Evolutionary conservation across 53 echinoderm and acorn worm species (phyloP), one percentile per base, ranked within the genome.

Genomic region (Paracentrotus lividus): DNA sequence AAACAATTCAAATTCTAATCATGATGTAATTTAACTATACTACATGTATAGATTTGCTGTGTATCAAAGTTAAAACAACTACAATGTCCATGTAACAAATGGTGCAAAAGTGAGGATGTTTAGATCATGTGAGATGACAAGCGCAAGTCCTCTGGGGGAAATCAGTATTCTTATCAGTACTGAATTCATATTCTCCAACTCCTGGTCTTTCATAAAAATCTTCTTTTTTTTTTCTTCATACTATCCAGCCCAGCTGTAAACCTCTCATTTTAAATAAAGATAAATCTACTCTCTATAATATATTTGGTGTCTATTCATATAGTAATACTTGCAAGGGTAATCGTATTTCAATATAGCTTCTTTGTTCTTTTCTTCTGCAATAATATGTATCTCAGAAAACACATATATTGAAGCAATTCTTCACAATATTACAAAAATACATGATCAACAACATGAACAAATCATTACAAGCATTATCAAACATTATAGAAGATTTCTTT

Each of bases 211-310:
- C 47, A 81, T 81, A 47, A 4, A 81, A n/a, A n/a, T n/a, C n/a
- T n/a, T n/a, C n/a, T n/a, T n/a, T n/a, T n/a, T n/a, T n/a, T n/a
- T 47, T 4, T 47, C 44, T 13, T 81, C n/a, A 47, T 44, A 81
- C 26, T 27, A n/a, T 81, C 47, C 81, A 81, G 81, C 81, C 81
- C 81, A 81, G 81, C 81, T 81, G 81, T 81, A 47, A 45, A 45
- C n/a, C n/a, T 81, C 45, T 81, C 2, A 81, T 47, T 10, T 18
- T 81, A 45, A n/a, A n/a, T n/a, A n/a, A 16, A 81, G n/a, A 81
- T 81, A 45, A 29, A n/a, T 81, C 16, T 81, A 20, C 44, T 4
- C 24, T 81, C 47, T 81, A 36, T n/a, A 44, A 47, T 26, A 45
- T 81, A 45, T 81, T 81, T 81, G 47, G 47, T 78, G 81, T 45